These are phyloP conservation scores for Gila robusta DNA, from an alignment of 2,797 vertebrate genomes.

Conservation along the genomic window DNA sequence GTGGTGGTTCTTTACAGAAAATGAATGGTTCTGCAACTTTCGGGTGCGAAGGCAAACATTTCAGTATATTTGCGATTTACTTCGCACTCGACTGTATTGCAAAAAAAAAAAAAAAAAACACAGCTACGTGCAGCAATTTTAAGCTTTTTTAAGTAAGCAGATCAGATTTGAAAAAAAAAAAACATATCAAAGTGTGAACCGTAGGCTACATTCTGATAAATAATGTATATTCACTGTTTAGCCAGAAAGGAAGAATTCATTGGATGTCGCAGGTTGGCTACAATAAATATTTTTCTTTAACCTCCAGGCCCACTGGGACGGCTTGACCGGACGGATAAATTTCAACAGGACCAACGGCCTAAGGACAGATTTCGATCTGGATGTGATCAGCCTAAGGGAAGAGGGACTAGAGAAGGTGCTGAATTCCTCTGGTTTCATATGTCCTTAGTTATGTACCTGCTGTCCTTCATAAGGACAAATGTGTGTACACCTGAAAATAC, in stretches of 20 bases:
- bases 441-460: neutral
- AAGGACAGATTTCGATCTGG: conserved; percentile 98
- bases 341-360: conserved; percentile 98
- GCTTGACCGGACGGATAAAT: conserved; percentile 95
- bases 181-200: conserved; percentile 54
- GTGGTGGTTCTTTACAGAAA: too few species aligned
- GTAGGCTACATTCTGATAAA: conserved; percentile 65
- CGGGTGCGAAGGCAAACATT: too few species aligned
- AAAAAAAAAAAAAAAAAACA: too few species aligned
- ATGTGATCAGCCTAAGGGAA: conserved; percentile 98
- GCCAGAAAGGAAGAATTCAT: conserved; percentile 51
- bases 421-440: conserved; percentile 37
- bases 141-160: too few species aligned
- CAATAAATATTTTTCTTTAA: conserved; percentile 61
- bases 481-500: too few species aligned
- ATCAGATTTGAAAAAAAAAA: neutral
- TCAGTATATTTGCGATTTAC: too few species aligned
- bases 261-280: conserved; percentile 57
- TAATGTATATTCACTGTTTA: conserved; percentile 63
- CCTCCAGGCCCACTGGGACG: conserved; percentile 95
- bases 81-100: too few species aligned
- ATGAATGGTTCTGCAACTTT: too few species aligned
- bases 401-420: conserved; percentile 96
- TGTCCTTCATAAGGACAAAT: conserved; percentile 14
- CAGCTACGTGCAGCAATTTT: too few species aligned